A percentile compares a stretch with the other conserved stretches of the same genome.
Evolutionary conservation across 2,888 invertebrate genomes (phyloP).

Genomic region (Chirona hameri): DNA sequence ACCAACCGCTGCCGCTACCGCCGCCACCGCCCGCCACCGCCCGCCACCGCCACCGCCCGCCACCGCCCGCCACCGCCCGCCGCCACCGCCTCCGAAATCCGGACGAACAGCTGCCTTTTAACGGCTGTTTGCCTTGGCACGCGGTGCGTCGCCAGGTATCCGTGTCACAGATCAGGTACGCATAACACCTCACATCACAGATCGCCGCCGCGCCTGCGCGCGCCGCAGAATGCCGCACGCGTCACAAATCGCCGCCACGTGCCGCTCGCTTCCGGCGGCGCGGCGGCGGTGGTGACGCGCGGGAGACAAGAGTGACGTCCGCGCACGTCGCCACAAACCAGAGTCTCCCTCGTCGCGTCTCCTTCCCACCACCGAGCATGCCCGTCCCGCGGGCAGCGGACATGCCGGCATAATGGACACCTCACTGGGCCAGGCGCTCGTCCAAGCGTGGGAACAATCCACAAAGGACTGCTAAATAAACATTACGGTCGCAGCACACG

Average conservation of each 20-base stretch:
- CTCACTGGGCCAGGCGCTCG: neutral
- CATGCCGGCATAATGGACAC: neutral
- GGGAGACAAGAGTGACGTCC: neutral
- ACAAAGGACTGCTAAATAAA: conserved; percentile 14
- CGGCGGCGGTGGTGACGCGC: neutral
- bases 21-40: neutral
- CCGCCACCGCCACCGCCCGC: neutral
- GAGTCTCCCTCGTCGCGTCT: no score
- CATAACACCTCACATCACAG: neutral
- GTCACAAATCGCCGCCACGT: conserved; percentile 2
- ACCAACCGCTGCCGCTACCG: neutral
- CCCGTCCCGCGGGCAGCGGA: neutral
- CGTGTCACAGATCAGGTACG: neutral
- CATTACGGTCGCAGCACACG: neutral
- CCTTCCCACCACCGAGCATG: neutral
- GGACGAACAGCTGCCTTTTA: neutral
- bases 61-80: neutral
- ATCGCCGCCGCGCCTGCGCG: neutral
- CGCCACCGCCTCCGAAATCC: no score
- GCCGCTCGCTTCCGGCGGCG: neutral
- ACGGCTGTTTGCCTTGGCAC: neutral
- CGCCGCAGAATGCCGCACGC: neutral
- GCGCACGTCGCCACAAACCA: no score
- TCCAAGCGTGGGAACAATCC: neutral
- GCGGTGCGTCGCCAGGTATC: neutral